Conservation (phyloP, 2,888 invertebrate genomes). For the Meta bourneti region DNA sequence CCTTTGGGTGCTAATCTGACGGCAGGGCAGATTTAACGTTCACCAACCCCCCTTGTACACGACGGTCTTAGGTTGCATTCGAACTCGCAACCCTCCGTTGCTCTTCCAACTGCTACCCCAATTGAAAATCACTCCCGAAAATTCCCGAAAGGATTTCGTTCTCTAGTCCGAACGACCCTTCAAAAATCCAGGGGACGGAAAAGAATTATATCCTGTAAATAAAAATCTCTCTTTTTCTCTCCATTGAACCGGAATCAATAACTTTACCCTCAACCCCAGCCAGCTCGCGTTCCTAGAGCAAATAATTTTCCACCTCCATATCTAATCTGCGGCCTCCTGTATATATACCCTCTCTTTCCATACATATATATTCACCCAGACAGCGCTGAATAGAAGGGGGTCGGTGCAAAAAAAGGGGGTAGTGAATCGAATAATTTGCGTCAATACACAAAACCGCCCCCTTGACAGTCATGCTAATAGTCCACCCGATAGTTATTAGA, state of each 20-base stretch:
- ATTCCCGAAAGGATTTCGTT: too few relatives aligned
- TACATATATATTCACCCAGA: constrained; percentile 18
- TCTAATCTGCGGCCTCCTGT: constrained; percentile 68
- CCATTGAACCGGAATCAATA: constrained; percentile 62
- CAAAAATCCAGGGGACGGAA: background rate
- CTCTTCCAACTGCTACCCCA: too few relatives aligned
- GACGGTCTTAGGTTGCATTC: too few relatives aligned
- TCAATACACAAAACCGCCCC: constrained; percentile 67
- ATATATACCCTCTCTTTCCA: constrained; percentile 23
- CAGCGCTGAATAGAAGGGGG: constrained; percentile 11
- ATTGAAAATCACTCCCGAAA: too few relatives aligned
- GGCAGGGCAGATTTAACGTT: too few relatives aligned
- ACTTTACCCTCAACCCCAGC: constrained; percentile 36
- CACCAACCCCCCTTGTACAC: too few relatives aligned
- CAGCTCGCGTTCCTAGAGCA: constrained; percentile 41
- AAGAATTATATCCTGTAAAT: constrained; percentile 38
- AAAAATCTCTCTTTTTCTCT: constrained; percentile 68
- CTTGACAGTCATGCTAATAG: constrained; percentile 73
- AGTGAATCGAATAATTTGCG: constrained; percentile 56
- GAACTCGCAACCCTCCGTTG: too few relatives aligned
- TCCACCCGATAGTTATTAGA: constrained; percentile 75
- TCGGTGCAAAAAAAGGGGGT: constrained; percentile 12
- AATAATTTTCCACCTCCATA: constrained; percentile 68
- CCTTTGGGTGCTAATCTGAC: too few relatives aligned
- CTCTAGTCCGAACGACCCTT: too few relatives aligned